Evolutionary conservation across 2,113 vertebrate species (phyloP).

Genomic region (Otis tarda): DNA sequence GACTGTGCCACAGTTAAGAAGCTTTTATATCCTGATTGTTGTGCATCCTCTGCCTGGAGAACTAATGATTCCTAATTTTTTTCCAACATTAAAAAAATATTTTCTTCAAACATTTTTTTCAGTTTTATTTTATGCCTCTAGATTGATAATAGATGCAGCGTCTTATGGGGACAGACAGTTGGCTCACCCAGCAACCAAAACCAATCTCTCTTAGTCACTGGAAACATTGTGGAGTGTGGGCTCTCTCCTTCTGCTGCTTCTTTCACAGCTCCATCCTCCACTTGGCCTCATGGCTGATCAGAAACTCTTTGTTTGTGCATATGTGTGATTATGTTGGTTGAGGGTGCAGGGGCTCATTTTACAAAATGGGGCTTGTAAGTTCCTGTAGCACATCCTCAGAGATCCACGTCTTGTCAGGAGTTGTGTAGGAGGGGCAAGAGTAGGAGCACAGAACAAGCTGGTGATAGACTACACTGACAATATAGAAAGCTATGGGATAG

Average conservation of each 20-base stretch:
- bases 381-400: neutral
- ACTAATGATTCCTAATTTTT: neutral
- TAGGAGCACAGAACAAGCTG: neutral
- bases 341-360: neutral
- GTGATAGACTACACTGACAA: conserved; percentile 25
- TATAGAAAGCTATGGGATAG: neutral
- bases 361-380: neutral
- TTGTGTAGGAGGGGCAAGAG: conserved; percentile 42
- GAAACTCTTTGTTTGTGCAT: neutral
- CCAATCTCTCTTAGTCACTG: conserved; percentile 21
- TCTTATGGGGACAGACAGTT: neutral
- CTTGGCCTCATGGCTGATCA: neutral
- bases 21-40: neutral
- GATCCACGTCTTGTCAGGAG: neutral
- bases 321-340: neutral
- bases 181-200: conserved; percentile 2
- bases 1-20: neutral
- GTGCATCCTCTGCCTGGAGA: neutral
- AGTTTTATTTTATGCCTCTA: neutral
- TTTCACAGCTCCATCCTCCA: conserved; percentile 48
- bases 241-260: conserved; percentile 33
- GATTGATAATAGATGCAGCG: neutral
- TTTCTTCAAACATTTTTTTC: neutral
- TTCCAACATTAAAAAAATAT: neutral
- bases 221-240: conserved; percentile 5